Conservation (phyloP, 2,113 vertebrate genomes). For the Peromyscus leucopus region DNA sequence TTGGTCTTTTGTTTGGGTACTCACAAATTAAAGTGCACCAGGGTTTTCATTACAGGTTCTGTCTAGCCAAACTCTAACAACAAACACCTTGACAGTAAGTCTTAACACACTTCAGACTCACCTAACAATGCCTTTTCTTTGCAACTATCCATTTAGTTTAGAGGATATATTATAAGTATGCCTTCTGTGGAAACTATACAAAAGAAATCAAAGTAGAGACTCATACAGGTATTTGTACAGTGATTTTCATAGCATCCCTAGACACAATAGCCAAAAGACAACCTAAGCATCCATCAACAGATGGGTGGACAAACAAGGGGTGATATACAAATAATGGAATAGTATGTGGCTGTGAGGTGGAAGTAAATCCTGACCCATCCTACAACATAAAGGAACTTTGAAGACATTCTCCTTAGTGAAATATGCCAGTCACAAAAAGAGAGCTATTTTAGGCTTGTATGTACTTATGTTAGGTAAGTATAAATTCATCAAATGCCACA, state of each 20-base stretch:
- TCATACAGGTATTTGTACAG: neutral
- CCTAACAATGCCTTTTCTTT: neutral
- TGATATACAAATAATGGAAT: neutral
- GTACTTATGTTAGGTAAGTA: neutral
- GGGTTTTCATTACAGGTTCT: neutral
- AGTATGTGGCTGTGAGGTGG: neutral
- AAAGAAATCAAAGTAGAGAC: neutral
- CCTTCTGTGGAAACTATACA: slow-evolving; percentile 8
- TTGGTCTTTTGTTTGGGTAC: neutral
- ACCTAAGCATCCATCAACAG: neutral
- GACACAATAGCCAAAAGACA: neutral
- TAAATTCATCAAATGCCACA: neutral
- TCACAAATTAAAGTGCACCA: slow-evolving; percentile 9
- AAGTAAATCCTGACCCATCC: neutral
- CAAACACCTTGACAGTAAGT: neutral
- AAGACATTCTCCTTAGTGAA: neutral
- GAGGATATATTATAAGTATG: neutral
- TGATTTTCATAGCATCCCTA: neutral
- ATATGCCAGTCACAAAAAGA: neutral
- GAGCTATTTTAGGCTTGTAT: neutral
- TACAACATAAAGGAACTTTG: neutral
- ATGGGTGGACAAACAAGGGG: neutral
- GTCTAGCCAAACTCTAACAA: neutral
- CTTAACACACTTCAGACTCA: neutral
- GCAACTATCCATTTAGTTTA: neutral